phyloP scores from a whole-genome alignment of 23 tunicate species.

The Ciona savignyi region DNA sequence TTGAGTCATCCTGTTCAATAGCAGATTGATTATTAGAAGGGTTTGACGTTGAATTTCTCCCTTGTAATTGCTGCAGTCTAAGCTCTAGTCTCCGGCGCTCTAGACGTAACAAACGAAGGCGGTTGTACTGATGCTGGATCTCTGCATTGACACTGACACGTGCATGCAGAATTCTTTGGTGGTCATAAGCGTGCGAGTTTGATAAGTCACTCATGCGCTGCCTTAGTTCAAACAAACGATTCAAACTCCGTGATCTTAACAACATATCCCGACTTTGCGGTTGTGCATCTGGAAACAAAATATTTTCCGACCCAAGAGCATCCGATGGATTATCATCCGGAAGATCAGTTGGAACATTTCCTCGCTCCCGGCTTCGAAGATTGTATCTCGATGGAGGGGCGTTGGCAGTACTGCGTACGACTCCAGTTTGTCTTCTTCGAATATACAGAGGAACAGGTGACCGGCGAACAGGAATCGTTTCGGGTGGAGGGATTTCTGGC shows the following conservation, averaged over 20 bases:
- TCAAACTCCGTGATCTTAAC: neutral
- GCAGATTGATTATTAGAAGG: neutral
- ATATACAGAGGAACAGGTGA: neutral
- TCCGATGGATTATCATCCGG: neutral
- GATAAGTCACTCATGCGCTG: constrained; percentile 13
- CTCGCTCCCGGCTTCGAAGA: neutral
- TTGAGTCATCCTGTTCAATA: too few species aligned
- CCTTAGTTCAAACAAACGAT: constrained; percentile 9
- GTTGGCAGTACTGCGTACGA: neutral
- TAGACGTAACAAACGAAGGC: constrained; percentile 45
- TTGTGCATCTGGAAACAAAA: neutral
- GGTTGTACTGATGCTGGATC: constrained; percentile 72
- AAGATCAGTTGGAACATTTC: neutral
- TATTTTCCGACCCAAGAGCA: neutral
- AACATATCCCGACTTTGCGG: neutral
- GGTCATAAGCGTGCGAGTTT: constrained; percentile 47
- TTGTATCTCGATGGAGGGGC: neutral
- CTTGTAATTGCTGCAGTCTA: constrained; percentile 57
- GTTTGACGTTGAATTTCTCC: neutral
- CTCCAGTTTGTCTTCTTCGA: neutral
- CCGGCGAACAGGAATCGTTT: neutral
- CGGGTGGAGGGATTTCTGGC: neutral
- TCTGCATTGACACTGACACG: constrained; percentile 91
- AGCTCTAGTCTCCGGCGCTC: constrained; percentile 70
- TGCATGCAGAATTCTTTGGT: constrained; percentile 64